phyloP scores from a whole-genome alignment of 2,113 vertebrate species.

The Dolichallabes microphthalmus region DNA sequence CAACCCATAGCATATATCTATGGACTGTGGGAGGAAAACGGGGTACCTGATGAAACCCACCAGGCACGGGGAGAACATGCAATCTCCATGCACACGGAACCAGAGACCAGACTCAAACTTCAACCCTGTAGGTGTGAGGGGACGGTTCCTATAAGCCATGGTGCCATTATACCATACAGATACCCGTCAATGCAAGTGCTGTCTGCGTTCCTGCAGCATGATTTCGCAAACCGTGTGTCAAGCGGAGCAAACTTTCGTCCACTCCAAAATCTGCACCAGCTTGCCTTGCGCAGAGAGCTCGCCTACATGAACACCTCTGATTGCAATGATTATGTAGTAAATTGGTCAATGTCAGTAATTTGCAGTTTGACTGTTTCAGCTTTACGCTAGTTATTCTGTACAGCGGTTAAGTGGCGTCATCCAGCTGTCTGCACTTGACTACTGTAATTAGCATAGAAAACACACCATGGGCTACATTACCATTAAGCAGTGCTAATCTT shows the following conservation, averaged over 20 bases:
- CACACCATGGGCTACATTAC: constrained; percentile 16
- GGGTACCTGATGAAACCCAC: too few relatives aligned
- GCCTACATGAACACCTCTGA: constrained; percentile 26
- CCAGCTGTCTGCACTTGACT: constrained; percentile 35
- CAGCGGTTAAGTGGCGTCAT: constrained; percentile 33
- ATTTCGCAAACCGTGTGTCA: constrained; percentile 13
- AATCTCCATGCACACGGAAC: too few relatives aligned
- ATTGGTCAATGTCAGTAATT: constrained; percentile 35
- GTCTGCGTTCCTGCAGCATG: background rate
- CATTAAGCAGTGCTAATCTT: background rate
- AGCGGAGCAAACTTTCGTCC: constrained; percentile 12
- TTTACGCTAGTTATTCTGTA: constrained; percentile 21
- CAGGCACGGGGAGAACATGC: too few relatives aligned
- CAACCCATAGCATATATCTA: too few relatives aligned
- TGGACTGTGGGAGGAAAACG: too few relatives aligned
- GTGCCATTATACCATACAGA: background rate
- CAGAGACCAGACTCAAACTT: too few relatives aligned
- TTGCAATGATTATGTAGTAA: constrained; percentile 23
- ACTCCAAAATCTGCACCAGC: constrained; percentile 10
- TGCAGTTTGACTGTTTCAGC: constrained; percentile 34
- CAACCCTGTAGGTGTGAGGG: too few relatives aligned
- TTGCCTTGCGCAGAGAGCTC: constrained; percentile 1
- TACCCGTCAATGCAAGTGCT: background rate
- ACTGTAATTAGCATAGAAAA: constrained; percentile 20
- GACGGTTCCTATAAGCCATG: too few relatives aligned